Conservation (phyloP, 2,888 invertebrate genomes). For the Drosophila subquinaria region DNA sequence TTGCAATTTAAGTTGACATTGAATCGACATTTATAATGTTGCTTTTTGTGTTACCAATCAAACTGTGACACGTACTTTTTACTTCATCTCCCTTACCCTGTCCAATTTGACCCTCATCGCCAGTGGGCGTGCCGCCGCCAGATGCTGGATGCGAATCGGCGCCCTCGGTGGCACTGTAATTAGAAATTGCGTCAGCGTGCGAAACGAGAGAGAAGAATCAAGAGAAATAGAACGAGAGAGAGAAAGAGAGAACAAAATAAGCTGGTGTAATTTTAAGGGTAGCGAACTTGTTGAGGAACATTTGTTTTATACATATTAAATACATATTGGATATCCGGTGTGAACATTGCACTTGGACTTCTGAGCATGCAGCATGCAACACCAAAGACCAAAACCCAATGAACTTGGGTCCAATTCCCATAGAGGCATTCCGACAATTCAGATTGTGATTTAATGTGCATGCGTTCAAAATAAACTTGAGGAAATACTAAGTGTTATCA, state of each 20-base stretch:
- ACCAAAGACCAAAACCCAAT: slow-evolving; percentile 18
- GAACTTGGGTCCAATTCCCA: not conserved
- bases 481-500: slow-evolving; percentile 3
- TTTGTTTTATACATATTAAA: slow-evolving; percentile 26
- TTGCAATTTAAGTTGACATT: slow-evolving; percentile 46
- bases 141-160: slow-evolving; percentile 95
- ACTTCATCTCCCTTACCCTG: slow-evolving; percentile 87
- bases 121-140: slow-evolving; percentile 91
- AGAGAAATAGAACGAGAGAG: slow-evolving; percentile 33
- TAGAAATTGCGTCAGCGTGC: slow-evolving; percentile 58
- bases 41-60: slow-evolving; percentile 70
- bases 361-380: slow-evolving; percentile 53
- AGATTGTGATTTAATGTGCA: slow-evolving; percentile 20
- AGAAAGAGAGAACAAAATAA: slow-evolving; percentile 49
- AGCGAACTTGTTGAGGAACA: slow-evolving; percentile 9
- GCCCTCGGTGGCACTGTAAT: slow-evolving; percentile 93
- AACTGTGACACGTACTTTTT: slow-evolving; percentile 83
- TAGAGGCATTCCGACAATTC: slow-evolving; percentile 3
- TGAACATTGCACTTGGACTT: slow-evolving; percentile 29
- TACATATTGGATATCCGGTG: slow-evolving; percentile 39
- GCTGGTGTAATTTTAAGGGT: slow-evolving; percentile 42
- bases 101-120: slow-evolving; percentile 92
- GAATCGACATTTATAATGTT: slow-evolving; percentile 44
- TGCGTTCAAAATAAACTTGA: slow-evolving; percentile 25
- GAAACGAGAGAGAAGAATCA: slow-evolving; percentile 27